phyloP scores from a whole-genome alignment of 2,113 vertebrate species.

The Heloderma charlesbogerti region DNA sequence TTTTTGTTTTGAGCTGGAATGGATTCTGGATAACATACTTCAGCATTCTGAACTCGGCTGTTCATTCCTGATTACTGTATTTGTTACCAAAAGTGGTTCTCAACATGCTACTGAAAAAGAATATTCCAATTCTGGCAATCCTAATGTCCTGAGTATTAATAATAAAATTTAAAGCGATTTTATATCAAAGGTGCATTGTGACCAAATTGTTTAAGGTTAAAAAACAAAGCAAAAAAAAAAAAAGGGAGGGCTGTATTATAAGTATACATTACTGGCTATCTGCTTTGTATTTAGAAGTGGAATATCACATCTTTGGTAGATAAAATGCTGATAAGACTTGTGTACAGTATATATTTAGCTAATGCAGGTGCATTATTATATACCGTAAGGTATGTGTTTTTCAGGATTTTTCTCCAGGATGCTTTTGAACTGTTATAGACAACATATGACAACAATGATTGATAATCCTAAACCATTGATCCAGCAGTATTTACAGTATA shows the following conservation, averaged over 20 bases:
- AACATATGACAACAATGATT: slow-evolving; percentile 70
- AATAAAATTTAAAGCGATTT: slow-evolving; percentile 89
- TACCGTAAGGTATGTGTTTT: slow-evolving; percentile 76
- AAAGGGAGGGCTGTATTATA: slow-evolving; percentile 78
- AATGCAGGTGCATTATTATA: slow-evolving; percentile 77
- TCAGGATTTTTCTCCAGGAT: slow-evolving; percentile 77
- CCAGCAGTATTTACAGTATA: slow-evolving; percentile 70
- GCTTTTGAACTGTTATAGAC: slow-evolving; percentile 75
- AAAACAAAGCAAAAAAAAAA: slow-evolving; percentile 65
- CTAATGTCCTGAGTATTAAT: slow-evolving; percentile 89
- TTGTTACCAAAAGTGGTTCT: slow-evolving; percentile 87
- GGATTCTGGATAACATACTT: slow-evolving; percentile 80
- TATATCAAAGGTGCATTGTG: slow-evolving; percentile 89
- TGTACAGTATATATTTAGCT: slow-evolving; percentile 77
- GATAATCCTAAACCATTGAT: slow-evolving; percentile 76
- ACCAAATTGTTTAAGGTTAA: slow-evolving; percentile 85
- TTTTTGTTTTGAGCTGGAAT: slow-evolving; percentile 79
- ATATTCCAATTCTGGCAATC: slow-evolving; percentile 79
- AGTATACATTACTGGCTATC: slow-evolving; percentile 78
- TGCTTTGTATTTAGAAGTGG: slow-evolving; percentile 81
- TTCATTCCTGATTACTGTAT: slow-evolving; percentile 86
- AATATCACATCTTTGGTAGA: slow-evolving; percentile 76
- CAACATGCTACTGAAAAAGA: slow-evolving; percentile 84
- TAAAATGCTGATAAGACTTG: slow-evolving; percentile 76
- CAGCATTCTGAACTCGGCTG: slow-evolving; percentile 81